Conservation (phyloP, 2,888 invertebrate species). For the Desoria tigrina region DNA sequence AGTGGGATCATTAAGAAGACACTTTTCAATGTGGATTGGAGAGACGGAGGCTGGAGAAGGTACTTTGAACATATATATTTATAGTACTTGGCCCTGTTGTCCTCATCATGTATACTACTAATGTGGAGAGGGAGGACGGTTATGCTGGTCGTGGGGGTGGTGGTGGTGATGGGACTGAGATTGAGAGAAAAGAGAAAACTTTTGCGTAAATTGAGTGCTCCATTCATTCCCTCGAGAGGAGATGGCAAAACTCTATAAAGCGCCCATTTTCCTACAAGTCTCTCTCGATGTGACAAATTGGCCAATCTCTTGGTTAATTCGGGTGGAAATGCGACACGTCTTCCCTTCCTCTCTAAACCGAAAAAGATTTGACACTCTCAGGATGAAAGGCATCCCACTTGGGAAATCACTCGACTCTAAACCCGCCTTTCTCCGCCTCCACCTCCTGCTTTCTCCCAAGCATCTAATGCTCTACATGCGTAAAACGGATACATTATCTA, state of each 20-base stretch:
- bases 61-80: too few species aligned
- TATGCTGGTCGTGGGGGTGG: too few species aligned
- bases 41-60: constrained; percentile 1
- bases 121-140: too few species aligned
- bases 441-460: constrained; percentile 33
- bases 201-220: constrained; percentile 45
- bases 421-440: constrained; percentile 48
- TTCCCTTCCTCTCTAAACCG: constrained; percentile 47
- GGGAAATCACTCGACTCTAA: constrained; percentile 50
- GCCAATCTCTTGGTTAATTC: constrained; percentile 54
- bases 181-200: constrained; percentile 30
- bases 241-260: constrained; percentile 52
- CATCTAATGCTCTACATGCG: constrained; percentile 44
- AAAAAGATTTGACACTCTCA: constrained; percentile 53
- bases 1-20: constrained; percentile 52
- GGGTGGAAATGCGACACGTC: constrained; percentile 54
- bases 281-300: constrained; percentile 53
- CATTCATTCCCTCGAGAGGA: constrained; percentile 42
- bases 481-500: constrained; percentile 50
- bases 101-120: too few species aligned
- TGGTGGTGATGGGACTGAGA: constrained; percentile 12
- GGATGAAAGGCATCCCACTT: constrained; percentile 50
- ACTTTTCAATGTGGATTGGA: constrained; percentile 38
- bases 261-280: constrained; percentile 50
- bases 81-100: not conserved